Percentiles rank a stretch among this genome's conserved stretches.
Conservation (phyloP, 2,888 invertebrate genomes). For the Tetheella fluctuosa region DNA sequence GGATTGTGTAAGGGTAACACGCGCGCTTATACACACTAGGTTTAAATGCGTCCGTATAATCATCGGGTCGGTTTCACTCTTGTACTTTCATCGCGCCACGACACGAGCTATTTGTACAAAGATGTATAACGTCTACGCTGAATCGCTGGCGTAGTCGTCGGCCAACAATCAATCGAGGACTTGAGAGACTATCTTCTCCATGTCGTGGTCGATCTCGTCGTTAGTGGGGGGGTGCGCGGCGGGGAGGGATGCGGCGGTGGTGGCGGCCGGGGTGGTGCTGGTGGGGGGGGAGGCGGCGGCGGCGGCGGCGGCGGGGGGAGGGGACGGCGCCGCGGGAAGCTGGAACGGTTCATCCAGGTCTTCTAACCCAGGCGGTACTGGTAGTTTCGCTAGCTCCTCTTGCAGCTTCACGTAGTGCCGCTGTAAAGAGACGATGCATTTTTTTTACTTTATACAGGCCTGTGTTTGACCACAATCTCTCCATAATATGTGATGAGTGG, state of each 20-base stretch:
- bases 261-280: constrained; percentile 38
- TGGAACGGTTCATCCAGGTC: constrained; percentile 86
- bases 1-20: constrained; percentile 11
- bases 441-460: too few relatives aligned
- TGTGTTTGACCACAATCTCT: too few relatives aligned
- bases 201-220: constrained; percentile 88
- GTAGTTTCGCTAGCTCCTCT: constrained; percentile 93
- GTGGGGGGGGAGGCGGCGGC: constrained; percentile 15
- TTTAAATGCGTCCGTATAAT: constrained; percentile 32
- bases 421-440: constrained; percentile 61
- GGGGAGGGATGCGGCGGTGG: constrained; percentile 28
- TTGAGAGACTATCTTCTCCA: constrained; percentile 91
- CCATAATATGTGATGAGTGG: too few relatives aligned
- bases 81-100: constrained; percentile 43
- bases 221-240: constrained; percentile 50
- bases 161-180: constrained; percentile 59
- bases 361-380: constrained; percentile 90
- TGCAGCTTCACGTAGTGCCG: constrained; percentile 92
- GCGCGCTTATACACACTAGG: constrained; percentile 17
- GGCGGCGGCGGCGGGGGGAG: constrained; percentile 39
- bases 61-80: constrained; percentile 26
- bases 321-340: constrained; percentile 64
- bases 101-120: constrained; percentile 31
- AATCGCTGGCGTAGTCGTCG: constrained; percentile 9
- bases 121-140: constrained; percentile 15